Base-by-base conservation (phyloP, 2,797 vertebrate genomes). In the Echiichthys vipera region DNA sequence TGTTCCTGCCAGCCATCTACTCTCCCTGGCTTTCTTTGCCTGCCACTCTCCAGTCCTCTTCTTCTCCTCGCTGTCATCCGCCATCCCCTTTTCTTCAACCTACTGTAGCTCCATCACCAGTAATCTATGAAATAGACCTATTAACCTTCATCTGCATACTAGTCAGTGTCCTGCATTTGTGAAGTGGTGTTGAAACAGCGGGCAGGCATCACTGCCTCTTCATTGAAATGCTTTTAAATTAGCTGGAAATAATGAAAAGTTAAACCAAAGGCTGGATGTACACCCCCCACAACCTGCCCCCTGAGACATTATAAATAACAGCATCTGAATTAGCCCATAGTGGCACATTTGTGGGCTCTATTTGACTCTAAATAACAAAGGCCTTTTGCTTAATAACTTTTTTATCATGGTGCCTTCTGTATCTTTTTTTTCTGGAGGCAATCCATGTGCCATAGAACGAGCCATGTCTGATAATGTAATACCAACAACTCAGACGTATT, bases 181-280 rank as follows among this genome's bases (percentile, higher is more conserved):
- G 30, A 32, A n/a, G n/a, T 32, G 40, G 63, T 45, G 61, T 37
- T 53, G 18, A 45, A 77, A 70, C 42, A 4, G 61, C 75, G 53
- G 17, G 15, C 46, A 49, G 63, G 32, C 56, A 13, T 75, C 51
- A 45, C 24, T 63, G 58, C n/a, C 27, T 77, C 36, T 61, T 1
- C 50, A 29, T 27, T 55, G 42, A 75, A 67, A 47, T 47, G 65
- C 64, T 73, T 77, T 71, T 50, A 57, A 67, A 84, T 83, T 51
- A 75, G 62, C 14, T 49, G 43, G 34, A 76, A 65, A 55, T 55
- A 66, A 66, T 47, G 34, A 43, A 53, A 71, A 42, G 36, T 68
- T 54, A 20, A 32, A n/a, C 47, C 32, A 56, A 39, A 24, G 36
- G 47, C 11, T 1, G 0, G n/a, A 47, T 77, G 11, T 57, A 36